Conservation (phyloP, 2,113 vertebrate species). For the Sprattus sprattus region DNA sequence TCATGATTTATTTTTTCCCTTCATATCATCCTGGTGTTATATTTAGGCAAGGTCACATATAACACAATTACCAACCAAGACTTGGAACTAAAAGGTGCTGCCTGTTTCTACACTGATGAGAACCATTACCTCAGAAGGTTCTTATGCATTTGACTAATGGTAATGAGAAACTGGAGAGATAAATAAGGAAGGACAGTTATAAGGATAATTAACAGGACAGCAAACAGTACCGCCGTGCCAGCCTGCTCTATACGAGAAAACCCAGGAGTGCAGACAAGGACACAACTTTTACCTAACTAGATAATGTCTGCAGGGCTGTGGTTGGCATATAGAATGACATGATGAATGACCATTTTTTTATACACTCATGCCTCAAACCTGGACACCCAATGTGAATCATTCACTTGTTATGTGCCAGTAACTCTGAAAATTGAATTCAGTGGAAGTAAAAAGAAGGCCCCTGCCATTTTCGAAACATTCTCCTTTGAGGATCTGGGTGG, state of each 20-base stretch:
- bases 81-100: not conserved
- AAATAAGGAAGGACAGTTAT: not conserved
- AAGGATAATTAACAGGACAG: not conserved
- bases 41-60: not conserved
- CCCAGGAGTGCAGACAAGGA: not conserved
- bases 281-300: not conserved
- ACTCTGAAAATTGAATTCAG: constrained; percentile 50
- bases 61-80: not conserved
- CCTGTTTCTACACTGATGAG: not conserved
- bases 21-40: not conserved
- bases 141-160: not conserved
- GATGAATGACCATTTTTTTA: not conserved
- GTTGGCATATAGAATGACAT: not conserved
- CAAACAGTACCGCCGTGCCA: not conserved
- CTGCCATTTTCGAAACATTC: not conserved
- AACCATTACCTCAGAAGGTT: not conserved
- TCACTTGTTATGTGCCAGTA: constrained; percentile 43
- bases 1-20: not conserved
- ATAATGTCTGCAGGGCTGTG: not conserved
- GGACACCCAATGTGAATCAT: not conserved
- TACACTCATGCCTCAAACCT: not conserved
- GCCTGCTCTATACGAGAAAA: not conserved
- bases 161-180: not conserved
- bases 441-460: not conserved
- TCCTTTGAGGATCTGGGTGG: constrained; percentile 39